Base-by-base conservation (phyloP, 2,113 vertebrate species). In the Ellobius talpinus region DNA sequence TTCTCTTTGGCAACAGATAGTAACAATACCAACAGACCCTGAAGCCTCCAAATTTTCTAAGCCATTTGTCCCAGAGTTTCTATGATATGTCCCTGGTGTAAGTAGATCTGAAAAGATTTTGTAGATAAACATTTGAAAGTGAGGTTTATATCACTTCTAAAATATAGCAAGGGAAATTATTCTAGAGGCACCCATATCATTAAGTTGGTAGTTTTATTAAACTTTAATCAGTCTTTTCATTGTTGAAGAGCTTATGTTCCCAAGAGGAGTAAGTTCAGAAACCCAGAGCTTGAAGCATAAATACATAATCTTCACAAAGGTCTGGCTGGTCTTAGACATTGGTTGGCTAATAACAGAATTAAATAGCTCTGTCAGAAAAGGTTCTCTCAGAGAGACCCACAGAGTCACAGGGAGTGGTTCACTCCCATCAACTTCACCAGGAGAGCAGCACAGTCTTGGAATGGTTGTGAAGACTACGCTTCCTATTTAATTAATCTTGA, bases 131-230 rank as follows among this genome's bases (percentile, higher is more conserved):
- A 74, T 88, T 89, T 96, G 74, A 97, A 98, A 97, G 93, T 95
- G 95, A 97, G 91, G 95, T 98, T 97, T 96, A 96, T 96, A 26
- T 96, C 90, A 96, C 76, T 91, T 95, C 95, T 92, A 93, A 96
- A 95, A 97, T 97, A 95, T 98, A 91, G 66, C 95, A 97, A 97
- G 95, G 52, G 84, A 91, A 97, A 88, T 94, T 66, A 95, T 97
- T 97, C 45, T 91, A 93, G 95, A 96, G 90, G 97, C 68, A 97
- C 93, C 65, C 66, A 90, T 96, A 96, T 98, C 97, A 97, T 98
- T 97, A 86, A 95, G 45, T 96, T 93, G 94, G 87, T 92, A 97
- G 92, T 97, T 98, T 96, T 88, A 98, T 98, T 97, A 98, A 98
- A 97, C 50, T 97, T 98, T 97, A 98, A 97, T 97, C 66, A 94